Conservation (phyloP, 2,888 invertebrate genomes). For the Eretmocerus hayati region DNA sequence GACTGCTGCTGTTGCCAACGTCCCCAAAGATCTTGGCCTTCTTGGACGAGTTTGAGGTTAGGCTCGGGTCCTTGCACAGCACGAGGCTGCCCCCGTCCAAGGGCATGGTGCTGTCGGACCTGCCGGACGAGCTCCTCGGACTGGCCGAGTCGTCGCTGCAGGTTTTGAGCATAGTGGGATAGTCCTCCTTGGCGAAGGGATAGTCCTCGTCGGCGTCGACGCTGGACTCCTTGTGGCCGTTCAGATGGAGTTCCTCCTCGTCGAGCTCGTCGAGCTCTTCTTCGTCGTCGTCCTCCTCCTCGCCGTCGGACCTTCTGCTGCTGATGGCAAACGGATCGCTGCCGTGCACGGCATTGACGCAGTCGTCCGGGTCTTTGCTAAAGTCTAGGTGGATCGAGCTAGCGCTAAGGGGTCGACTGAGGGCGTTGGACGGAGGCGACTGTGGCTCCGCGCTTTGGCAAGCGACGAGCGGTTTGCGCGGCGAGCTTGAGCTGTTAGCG, state of each 20-base stretch:
- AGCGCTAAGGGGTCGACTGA: conserved; percentile 44
- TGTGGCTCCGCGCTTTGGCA: conserved; percentile 20
- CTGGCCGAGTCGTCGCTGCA: conserved; percentile 45
- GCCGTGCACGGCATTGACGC: conserved; percentile 34
- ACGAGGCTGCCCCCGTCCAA: conserved; percentile 36
- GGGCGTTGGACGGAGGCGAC: conserved; percentile 32
- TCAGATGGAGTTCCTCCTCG: conserved; percentile 25
- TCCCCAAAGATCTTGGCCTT: conserved; percentile 2
- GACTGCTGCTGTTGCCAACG: conserved; percentile 27
- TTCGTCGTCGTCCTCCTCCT: conserved; percentile 47
- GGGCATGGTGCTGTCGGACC: conserved; percentile 43
- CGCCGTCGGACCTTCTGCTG: conserved; percentile 45
- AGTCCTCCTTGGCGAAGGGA: conserved; percentile 45
- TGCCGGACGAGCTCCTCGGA: conserved; percentile 42
- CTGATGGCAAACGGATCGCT: conserved; percentile 27
- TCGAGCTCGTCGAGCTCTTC: conserved; percentile 21
- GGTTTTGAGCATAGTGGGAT: conserved; percentile 44
- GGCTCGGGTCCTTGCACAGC: conserved; percentile 13
- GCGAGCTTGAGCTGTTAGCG: background rate
- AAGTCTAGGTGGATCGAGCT: conserved; percentile 39
- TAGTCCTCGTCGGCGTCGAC: conserved; percentile 45
- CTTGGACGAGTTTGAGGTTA: conserved; percentile 5
- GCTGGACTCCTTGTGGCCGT: conserved; percentile 36
- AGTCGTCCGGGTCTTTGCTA: conserved; percentile 27
- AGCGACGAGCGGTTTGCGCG: conserved; percentile 3